phyloP scores from a whole-genome alignment of 2,113 vertebrate species.

The Elaphurus davidianus region DNA sequence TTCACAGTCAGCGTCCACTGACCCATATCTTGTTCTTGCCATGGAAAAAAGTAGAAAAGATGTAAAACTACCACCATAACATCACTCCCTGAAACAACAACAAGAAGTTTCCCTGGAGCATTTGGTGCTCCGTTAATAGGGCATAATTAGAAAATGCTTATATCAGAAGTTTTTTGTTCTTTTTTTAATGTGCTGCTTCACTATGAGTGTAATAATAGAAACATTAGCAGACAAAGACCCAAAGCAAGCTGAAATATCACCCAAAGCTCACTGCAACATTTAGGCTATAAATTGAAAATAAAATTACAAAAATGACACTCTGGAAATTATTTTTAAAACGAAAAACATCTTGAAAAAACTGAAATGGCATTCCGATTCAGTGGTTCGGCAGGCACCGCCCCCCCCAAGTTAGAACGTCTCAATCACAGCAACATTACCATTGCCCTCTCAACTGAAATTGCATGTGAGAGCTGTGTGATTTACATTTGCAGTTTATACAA shows the following conservation, averaged over 20 bases:
- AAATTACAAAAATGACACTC: conserved; percentile 64
- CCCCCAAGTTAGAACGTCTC: conserved; percentile 16
- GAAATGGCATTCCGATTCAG: conserved; percentile 31
- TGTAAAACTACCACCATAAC: not conserved
- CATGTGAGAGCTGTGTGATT: conserved; percentile 36
- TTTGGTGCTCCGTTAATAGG: not conserved
- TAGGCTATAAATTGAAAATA: conserved; percentile 59
- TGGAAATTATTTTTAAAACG: conserved; percentile 65
- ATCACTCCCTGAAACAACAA: not conserved
- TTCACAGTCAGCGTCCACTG: not conserved
- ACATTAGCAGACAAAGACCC: conserved; percentile 56
- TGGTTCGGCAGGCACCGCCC: not conserved
- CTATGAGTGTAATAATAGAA: conserved; percentile 15
- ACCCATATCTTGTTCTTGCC: not conserved
- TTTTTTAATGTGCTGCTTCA: not conserved
- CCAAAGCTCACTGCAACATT: conserved; percentile 37
- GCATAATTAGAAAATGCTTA: conserved; percentile 42
- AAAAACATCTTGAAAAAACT: conserved; percentile 28
- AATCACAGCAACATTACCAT: not conserved
- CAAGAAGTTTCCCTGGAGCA: not conserved
- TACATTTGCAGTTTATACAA: conserved; percentile 76
- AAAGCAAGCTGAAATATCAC: not conserved
- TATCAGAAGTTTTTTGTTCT: not conserved
- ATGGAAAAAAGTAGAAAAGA: not conserved
- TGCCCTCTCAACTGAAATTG: conserved; percentile 46